phyloP scores from a whole-genome alignment of 1,140 invertebrate genomes.

The Mizuhopecten yessoensis region DNA sequence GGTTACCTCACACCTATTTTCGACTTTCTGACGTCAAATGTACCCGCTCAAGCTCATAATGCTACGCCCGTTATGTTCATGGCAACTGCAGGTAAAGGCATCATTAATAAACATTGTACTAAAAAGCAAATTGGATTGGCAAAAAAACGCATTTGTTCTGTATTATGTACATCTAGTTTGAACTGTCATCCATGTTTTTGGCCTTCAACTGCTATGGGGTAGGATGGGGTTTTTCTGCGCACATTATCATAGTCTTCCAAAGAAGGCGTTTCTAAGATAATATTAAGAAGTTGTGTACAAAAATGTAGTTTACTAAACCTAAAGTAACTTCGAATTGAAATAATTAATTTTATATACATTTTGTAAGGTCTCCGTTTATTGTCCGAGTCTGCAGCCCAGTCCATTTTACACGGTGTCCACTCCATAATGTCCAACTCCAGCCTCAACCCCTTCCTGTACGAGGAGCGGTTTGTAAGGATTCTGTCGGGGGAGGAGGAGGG shows the following conservation, averaged over 20 bases:
- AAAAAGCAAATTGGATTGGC: too few relatives aligned
- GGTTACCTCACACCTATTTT: constrained; percentile 67
- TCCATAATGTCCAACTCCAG: constrained; percentile 51
- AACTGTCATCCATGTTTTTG: not conserved
- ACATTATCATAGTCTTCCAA: too few relatives aligned
- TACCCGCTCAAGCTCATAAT: constrained; percentile 72
- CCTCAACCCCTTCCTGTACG: constrained; percentile 70
- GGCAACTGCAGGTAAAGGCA: constrained; percentile 84
- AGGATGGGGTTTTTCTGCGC: too few relatives aligned
- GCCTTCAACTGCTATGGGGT: too few relatives aligned
- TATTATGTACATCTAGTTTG: not conserved
- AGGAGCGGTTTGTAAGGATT: constrained; percentile 78
- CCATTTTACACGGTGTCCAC: constrained; percentile 53
- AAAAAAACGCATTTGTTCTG: too few relatives aligned
- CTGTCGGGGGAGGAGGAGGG: constrained; percentile 84
- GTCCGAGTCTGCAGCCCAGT: constrained; percentile 38
- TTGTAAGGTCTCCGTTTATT: constrained; percentile 65
- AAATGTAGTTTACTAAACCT: too few relatives aligned
- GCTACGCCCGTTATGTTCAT: constrained; percentile 82
- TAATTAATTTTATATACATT: too few relatives aligned
- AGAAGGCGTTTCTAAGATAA: too few relatives aligned
- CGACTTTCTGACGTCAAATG: constrained; percentile 59
- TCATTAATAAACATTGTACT: too few relatives aligned
- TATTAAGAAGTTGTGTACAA: too few relatives aligned
- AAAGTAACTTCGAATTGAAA: too few relatives aligned